Evolutionary conservation across 2,888 invertebrate genomes (phyloP), one percentile per base, ranked within the genome.

Genomic region (Lissonota sp.): DNA sequence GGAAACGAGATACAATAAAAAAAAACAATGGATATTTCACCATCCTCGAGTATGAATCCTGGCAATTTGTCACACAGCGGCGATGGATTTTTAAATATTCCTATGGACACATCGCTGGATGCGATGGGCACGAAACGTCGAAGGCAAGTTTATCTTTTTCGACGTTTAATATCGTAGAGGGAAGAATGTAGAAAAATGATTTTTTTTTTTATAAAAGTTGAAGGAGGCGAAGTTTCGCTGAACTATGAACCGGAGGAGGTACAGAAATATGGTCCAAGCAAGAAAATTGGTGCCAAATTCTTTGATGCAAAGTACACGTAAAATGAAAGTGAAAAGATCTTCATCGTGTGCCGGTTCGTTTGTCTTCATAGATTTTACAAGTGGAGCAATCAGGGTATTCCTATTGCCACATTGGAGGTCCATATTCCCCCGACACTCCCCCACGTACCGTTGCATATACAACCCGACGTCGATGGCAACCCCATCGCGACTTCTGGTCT

Each of bases 91-190:
- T 82, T 91, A 80, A 90, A 88, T 67, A 85, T 91, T 79, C 89
- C 92, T 4, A 86, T 91, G 70, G 92, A 92, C 74, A 88, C 91
- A 14, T 84, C 87, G 44, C 75, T 91, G 60, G 92, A 92, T 80
- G 86, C 89, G 5, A 75, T 91, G 39, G 90, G 90, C 12, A 92
- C 91, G 7, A 92, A 92, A 86, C 88, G 92, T 26, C 89, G 92
- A 76, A 92, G 92, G 92, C 90, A 84, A 76, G 51, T 73, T 14
- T 62, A 14, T 5, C 26, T 26, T 26, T 26, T 3, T 26, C 26
- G 26, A 26, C 1, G 26, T 2, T 26, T 26, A 26, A 26, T 26
- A 26, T 26, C 26, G 26, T n/a, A n/a, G 26, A 26, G 26, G 26
- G 26, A 3, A 26, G 26, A 3, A 26, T 26, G 26, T 26, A 26